Conservation (phyloP, 2,113 vertebrate species). For the Mustela lutreola region DNA sequence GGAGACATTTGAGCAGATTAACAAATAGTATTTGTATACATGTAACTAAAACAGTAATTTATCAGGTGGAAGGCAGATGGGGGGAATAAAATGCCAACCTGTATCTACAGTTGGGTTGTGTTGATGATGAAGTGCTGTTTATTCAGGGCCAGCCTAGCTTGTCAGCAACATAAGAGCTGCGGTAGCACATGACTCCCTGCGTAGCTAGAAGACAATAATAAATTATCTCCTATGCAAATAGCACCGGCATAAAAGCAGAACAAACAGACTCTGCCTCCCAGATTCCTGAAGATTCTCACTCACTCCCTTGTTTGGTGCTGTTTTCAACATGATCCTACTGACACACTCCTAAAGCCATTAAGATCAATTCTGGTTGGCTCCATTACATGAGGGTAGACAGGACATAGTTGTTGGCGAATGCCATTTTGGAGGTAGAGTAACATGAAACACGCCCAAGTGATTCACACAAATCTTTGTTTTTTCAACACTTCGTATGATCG, state of each 20-base stretch:
- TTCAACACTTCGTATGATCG: background rate
- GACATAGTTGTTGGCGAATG: background rate
- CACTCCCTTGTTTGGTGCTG: conserved; percentile 44
- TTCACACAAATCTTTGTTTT: background rate
- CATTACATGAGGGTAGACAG: background rate
- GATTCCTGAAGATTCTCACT: conserved; percentile 69
- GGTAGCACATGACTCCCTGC: conserved; percentile 78
- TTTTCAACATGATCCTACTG: conserved; percentile 40
- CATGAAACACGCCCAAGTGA: background rate
- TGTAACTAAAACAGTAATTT: conserved; percentile 89
- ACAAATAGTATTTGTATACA: conserved; percentile 89
- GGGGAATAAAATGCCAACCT: conserved; percentile 82
- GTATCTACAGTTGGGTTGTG: conserved; percentile 82
- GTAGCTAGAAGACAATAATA: conserved; percentile 83
- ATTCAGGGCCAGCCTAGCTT: conserved; percentile 85
- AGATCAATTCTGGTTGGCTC: background rate
- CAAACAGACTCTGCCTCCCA: conserved; percentile 59
- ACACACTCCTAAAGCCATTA: background rate
- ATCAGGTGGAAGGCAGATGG: conserved; percentile 87
- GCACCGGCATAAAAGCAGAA: conserved; percentile 73
- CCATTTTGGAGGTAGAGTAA: background rate
- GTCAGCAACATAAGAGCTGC: conserved; percentile 79
- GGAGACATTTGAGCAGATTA: conserved; percentile 83
- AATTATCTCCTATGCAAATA: conserved; percentile 82
- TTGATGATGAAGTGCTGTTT: conserved; percentile 89